Evolutionary conservation across 2,113 vertebrate species (phyloP).

Genomic region (Alosa alosa): DNA sequence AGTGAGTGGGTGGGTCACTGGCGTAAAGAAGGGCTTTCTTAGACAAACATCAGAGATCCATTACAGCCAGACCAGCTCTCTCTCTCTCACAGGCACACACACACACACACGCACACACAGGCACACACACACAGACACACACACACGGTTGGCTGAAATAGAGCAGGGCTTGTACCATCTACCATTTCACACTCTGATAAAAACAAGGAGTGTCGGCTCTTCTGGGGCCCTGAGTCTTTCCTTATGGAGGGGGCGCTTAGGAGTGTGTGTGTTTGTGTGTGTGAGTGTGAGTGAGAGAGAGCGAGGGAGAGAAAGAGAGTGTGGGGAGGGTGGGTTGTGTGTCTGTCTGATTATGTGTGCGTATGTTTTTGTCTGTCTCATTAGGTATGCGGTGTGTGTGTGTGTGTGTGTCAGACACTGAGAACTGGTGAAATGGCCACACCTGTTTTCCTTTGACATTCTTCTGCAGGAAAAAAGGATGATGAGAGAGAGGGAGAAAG

Average conservation of each 20-base stretch:
- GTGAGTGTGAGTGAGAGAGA: slow-evolving; percentile 35
- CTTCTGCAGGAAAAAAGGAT: not conserved
- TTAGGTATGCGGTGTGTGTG: slow-evolving; percentile 46
- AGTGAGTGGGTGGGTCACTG: not conserved
- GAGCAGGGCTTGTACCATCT: not conserved
- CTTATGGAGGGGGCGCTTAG: not conserved
- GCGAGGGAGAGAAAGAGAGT: no score
- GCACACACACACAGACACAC: slow-evolving; percentile 2
- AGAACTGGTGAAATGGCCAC: not conserved
- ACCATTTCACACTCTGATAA: not conserved
- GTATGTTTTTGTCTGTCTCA: slow-evolving; percentile 54
- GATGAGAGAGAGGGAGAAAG: not conserved
- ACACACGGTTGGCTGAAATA: not conserved
- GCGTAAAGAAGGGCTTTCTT: not conserved
- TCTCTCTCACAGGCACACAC: no score
- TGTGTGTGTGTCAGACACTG: slow-evolving; percentile 22
- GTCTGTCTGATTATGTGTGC: not conserved
- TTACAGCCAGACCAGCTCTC: not conserved
- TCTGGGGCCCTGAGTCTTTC: slow-evolving; percentile 25
- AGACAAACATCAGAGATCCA: slow-evolving; percentile 5
- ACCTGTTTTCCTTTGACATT: not conserved
- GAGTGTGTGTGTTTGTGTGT: slow-evolving; percentile 43
- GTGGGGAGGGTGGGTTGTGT: not conserved
- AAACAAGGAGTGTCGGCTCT: not conserved
- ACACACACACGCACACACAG: not conserved